These are phyloP conservation scores for Pitangus sulphuratus DNA, from an alignment of 2,797 vertebrate genomes.

Conservation along the genomic window DNA sequence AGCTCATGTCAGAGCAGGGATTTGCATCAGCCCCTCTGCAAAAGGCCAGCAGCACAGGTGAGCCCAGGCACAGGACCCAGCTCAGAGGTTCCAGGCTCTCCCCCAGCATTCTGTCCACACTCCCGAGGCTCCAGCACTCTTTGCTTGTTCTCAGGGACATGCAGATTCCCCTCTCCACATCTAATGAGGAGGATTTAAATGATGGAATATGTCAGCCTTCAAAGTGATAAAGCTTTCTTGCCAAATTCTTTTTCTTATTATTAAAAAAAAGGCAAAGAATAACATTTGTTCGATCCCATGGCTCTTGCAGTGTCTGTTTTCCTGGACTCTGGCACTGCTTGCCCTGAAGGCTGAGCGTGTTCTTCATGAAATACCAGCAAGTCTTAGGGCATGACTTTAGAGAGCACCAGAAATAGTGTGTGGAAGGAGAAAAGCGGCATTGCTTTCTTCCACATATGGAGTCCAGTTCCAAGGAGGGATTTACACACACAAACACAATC, in stretches of 20 bases:
- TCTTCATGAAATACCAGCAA: neutral
- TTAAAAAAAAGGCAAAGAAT: neutral
- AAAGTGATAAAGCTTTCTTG: neutral
- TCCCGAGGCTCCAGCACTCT: fast-evolving
- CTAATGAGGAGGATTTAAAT: neutral
- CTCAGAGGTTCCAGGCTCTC: neutral
- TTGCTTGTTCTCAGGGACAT: neutral
- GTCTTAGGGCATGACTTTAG: neutral
- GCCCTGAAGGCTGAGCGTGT: neutral
- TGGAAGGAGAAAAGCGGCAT: neutral
- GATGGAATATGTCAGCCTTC: neutral
- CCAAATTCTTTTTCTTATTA: neutral
- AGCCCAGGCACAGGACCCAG: fast-evolving
- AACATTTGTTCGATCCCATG: neutral
- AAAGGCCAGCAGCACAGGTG: fast-evolving
- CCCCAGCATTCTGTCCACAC: neutral
- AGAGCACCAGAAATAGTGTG: conserved; percentile 31
- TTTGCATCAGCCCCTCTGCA: neutral
- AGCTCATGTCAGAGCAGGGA: fast-evolving
- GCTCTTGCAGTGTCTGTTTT: neutral
- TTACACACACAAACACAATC: neutral
- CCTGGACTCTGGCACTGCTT: neutral
- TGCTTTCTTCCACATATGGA: conserved; percentile 12
- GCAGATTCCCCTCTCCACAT: neutral
- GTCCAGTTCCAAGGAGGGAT: neutral